Conservation (phyloP, 2,113 vertebrate genomes). For the Neopipo cinnamomea region DNA sequence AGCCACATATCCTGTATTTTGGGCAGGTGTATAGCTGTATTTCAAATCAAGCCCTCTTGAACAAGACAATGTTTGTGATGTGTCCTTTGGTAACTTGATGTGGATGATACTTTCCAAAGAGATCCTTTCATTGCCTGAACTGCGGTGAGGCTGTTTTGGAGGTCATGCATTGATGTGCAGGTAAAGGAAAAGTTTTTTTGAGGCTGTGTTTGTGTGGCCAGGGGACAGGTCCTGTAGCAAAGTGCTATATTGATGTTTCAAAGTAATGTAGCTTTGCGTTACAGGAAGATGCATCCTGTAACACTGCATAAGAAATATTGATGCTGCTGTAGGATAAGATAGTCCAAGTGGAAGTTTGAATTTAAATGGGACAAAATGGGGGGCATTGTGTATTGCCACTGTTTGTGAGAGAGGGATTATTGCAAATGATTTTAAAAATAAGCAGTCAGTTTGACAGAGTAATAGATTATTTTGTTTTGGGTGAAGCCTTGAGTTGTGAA, state of each 20-base stretch:
- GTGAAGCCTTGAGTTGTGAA: not conserved
- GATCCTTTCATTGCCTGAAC: not conserved
- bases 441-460: not conserved
- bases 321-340: not conserved
- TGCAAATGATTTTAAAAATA: not conserved
- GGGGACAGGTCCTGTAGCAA: not conserved
- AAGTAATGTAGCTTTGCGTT: not conserved
- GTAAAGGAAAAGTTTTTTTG: not conserved
- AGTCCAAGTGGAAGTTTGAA: not conserved
- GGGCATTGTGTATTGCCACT: not conserved
- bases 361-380: not conserved
- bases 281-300: not conserved
- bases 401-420: not conserved
- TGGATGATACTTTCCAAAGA: not conserved
- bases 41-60: not conserved
- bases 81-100: not conserved
- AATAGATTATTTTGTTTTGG: not conserved
- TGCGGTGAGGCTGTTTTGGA: not conserved
- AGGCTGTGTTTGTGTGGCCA: not conserved
- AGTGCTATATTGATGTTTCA: rapidly evolving
- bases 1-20: not conserved
- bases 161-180: too few species aligned
- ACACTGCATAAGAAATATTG: rapidly evolving
- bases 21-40: not conserved
- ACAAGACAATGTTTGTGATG: not conserved